Evolutionary conservation across 1,140 invertebrate genomes (phyloP), one percentile per base, ranked within the genome.

Genomic region (Ganaspis sp.): DNA sequence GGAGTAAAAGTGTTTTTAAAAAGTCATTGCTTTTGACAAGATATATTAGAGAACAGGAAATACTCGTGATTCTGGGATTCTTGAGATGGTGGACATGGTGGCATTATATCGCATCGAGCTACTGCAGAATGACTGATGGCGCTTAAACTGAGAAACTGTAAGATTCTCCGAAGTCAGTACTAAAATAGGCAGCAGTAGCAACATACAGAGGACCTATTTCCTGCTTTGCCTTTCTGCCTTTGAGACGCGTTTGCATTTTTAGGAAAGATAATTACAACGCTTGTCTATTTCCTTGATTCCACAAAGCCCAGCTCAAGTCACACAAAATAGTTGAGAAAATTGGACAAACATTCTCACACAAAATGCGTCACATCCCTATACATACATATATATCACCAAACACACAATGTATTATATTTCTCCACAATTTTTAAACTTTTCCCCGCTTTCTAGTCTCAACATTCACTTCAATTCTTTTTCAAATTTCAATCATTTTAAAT

Each of bases 121-220:
- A 73, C 75, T 71, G 70, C 77, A 73, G 70, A 80, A 77, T 80
- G 73, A 80, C 34, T 70, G 78, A 80, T 80, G 78, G 75, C 78
- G 73, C 75, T 80, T 49, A 49, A 58, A 58, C 53, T 58, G 53
- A 58, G 53, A 58, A 58, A 58, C 21, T 58, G 53, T 58, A 58
- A 58, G 53, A 21, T 58, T 58, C 53, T 58, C 53, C 21, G 53
- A 58, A 58, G 53, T 26, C 21, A 58, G 53, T 58, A 58, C 53
- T 58, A 58, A 58, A 58, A 58, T 58, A 58, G 53, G 53, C 53
- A 58, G 53, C 53, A 58, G 53, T 58, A 49, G 45, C 45, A 49
- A 49, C 45, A 49, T 49, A 49, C 45, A 49, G 45, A 49, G 45
- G 45, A 49, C 45, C 45, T 49, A 49, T 49, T 49, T 49, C 45